These are phyloP conservation scores for Sander lucioperca DNA, from an alignment of 2,113 vertebrate species.

Conservation along the genomic window DNA sequence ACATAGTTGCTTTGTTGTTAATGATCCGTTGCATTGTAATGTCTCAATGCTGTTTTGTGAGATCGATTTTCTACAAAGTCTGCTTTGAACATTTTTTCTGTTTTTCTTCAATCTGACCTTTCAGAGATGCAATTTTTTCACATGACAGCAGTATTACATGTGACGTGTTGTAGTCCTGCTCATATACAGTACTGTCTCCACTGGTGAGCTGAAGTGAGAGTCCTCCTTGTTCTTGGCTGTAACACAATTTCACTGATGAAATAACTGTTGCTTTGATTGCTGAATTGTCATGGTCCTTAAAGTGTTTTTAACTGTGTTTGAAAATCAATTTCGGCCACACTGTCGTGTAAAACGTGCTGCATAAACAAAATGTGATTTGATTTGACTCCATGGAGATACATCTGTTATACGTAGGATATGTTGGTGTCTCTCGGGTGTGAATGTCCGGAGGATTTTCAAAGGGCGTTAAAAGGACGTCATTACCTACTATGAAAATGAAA, in stretches of 20 bases:
- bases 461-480: constrained; percentile 21
- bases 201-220: neutral
- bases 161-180: neutral
- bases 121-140: neutral
- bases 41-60: constrained; percentile 35
- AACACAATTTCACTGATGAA: neutral
- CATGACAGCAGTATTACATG: neutral
- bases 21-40: constrained; percentile 35
- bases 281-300: neutral
- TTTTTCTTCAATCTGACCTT: neutral
- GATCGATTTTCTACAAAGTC: constrained; percentile 12
- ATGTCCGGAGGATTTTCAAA: constrained; percentile 21
- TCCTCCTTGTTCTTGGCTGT: neutral
- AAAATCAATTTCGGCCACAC: neutral
- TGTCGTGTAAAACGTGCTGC: neutral
- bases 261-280: constrained; percentile 8
- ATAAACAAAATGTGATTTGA: neutral
- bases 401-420: neutral
- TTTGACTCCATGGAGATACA: constrained; percentile 10
- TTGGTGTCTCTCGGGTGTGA: neutral
- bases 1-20: constrained; percentile 28
- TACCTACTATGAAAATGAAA: constrained; percentile 39
- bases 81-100: constrained; percentile 18
- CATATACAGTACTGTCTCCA: neutral
- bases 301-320: constrained; percentile 17